Evolutionary conservation across 2,113 vertebrate genomes (phyloP), one percentile per base, ranked within the genome.

Genomic region (Ploceus nigricollis): DNA sequence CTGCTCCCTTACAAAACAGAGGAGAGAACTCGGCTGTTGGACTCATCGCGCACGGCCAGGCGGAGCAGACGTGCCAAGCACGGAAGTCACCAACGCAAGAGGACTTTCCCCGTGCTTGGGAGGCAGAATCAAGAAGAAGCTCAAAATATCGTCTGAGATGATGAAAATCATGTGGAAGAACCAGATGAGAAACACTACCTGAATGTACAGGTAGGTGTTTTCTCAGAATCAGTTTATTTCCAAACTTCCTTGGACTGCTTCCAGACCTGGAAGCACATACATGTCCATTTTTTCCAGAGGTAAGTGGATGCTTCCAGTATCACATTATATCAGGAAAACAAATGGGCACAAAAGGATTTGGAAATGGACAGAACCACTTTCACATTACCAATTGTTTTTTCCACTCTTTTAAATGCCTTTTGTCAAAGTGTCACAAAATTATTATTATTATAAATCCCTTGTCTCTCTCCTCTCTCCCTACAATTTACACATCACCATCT

Each of bases 41-140:
- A 60, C 30, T 15, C 51, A 58, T 16, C 0, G 0, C 3, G 1
- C 13, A 0, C 0, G 7, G n/a, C 39, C 48, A 82, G 48, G 21
- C 0, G 0, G 11, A 54, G 56, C 47, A 66, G 48, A 66, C 24
- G 24, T 19, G 27, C 45, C 3, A 3, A 27, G 42, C 13, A 18
- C 4, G 0, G 51, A 42, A 81, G 33, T 30, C 31, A 80, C 10
- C 45, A 57, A 7, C 13, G 5, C 30, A 39, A 14, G 35, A 81
- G 39, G 60, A 70, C 23, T 66, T 73, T 4, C 33, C 16, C 39
- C 44, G 10, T 25, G 28, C 50, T 63, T 30, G 28, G 35, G 24
- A 69, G 47, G 37, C 58, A 90, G 27, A 44, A 60, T 5, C 11
- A 45, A 72, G 48, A 82, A 31, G 47, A 53, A 90, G 53, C 6